Evolutionary conservation across 2,113 vertebrate species (phyloP).

Genomic region (Ochotona curzoniae): DNA sequence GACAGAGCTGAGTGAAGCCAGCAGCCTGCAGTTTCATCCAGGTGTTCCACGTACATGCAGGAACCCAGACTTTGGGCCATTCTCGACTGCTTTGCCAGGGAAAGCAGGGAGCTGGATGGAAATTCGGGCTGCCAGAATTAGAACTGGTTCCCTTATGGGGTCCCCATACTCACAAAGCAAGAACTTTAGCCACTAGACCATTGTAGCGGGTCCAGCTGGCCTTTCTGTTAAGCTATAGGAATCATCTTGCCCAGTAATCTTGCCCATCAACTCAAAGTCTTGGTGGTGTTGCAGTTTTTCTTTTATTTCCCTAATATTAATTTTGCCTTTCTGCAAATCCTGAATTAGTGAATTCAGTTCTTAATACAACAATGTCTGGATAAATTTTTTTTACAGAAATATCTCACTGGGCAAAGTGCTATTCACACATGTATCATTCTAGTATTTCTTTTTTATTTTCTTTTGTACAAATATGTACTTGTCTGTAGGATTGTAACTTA

Average conservation of each 20-base stretch:
- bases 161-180: neutral
- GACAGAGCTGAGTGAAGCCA: too few relatives aligned
- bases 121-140: too few relatives aligned
- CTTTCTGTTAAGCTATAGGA: neutral
- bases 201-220: too few relatives aligned
- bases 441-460: neutral
- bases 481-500: neutral
- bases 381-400: neutral
- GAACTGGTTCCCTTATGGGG: too few relatives aligned
- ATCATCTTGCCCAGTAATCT: neutral
- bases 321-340: constrained; percentile 3
- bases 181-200: neutral
- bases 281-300: neutral
- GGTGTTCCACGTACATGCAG: too few relatives aligned
- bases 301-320: neutral
- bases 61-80: too few relatives aligned
- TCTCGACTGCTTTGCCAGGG: too few relatives aligned
- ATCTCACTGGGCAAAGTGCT: neutral
- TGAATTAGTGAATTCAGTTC: neutral
- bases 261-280: neutral
- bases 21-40: too few relatives aligned
- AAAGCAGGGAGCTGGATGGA: too few relatives aligned
- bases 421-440: neutral
- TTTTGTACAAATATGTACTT: neutral
- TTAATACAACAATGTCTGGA: neutral